Conservation (phyloP, 2,797 vertebrate species). For the Heliangelus exortis region DNA sequence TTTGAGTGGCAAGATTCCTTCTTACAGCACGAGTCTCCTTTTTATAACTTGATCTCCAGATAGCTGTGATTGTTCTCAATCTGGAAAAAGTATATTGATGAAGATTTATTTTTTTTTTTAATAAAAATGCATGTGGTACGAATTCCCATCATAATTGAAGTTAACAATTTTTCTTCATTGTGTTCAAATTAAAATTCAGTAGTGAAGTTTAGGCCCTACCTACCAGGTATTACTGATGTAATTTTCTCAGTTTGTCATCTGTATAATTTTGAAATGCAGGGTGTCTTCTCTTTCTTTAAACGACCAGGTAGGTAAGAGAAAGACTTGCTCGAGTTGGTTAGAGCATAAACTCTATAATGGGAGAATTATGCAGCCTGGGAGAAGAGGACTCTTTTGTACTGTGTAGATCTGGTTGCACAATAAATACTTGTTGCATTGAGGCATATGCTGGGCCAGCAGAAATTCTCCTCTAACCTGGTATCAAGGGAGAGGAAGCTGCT, state of each 20-base stretch:
- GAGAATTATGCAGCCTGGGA: background rate
- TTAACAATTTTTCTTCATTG: slow-evolving; percentile 4
- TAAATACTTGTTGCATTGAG: background rate
- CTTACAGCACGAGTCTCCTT: slow-evolving; percentile 25
- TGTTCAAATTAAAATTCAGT: background rate
- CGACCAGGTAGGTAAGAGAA: background rate
- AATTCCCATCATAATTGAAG: slow-evolving; percentile 23
- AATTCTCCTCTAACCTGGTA: background rate
- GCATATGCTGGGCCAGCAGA: background rate
- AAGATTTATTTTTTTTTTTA: slow-evolving; percentile 5
- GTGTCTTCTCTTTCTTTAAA: background rate
- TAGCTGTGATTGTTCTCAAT: slow-evolving; percentile 54
- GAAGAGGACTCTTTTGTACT: background rate
- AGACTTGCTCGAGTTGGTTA: background rate
- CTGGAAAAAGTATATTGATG: slow-evolving; percentile 58
- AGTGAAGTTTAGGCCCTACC: background rate
- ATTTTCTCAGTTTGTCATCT: background rate
- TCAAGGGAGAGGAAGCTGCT: background rate
- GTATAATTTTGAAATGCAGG: background rate
- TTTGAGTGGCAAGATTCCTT: slow-evolving; percentile 56
- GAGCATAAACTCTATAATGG: background rate
- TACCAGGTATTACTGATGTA: background rate
- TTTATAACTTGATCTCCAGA: slow-evolving; percentile 56
- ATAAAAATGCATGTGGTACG: slow-evolving; percentile 1
- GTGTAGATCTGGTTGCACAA: background rate